Evolutionary conservation across 1,140 invertebrate species (phyloP).

Genomic region (Brachionus rubens): DNA sequence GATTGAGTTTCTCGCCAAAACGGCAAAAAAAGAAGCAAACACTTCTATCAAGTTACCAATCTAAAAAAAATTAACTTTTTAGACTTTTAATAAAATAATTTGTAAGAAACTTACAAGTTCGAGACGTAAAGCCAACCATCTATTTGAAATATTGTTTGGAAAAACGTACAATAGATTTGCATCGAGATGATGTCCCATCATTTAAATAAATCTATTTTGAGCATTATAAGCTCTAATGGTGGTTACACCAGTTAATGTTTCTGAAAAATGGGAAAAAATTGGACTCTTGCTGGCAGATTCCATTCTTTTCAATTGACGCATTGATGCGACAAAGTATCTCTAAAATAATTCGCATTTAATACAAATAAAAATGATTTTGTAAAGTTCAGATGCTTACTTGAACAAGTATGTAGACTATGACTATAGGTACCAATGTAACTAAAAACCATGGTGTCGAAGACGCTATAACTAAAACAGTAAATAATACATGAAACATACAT

Average conservation of each 20-base stretch:
- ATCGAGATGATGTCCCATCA: conserved; percentile 11
- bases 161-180: conserved; percentile 16
- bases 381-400: conserved; percentile 60
- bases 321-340: conserved; percentile 76
- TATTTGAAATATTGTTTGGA: conserved; percentile 38
- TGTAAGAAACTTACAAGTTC: conserved; percentile 49
- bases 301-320: conserved; percentile 85
- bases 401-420: conserved; percentile 80
- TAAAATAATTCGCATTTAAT: conserved; percentile 16
- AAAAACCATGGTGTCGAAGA: conserved; percentile 82
- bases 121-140: conserved; percentile 21
- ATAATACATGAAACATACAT: conserved; percentile 70
- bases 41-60: conserved; percentile 30
- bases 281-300: conserved; percentile 92
- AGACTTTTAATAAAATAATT: background rate
- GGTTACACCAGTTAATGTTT: conserved; percentile 67
- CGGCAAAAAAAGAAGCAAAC: conserved; percentile 46
- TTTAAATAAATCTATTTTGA: conserved; percentile 60
- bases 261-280: conserved; percentile 95
- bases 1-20: background rate
- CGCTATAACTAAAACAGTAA: conserved; percentile 83
- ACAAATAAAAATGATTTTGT: background rate
- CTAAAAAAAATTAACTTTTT: conserved; percentile 39
- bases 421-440: conserved; percentile 76
- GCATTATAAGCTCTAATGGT: conserved; percentile 65